Evolutionary conservation across 2,888 invertebrate species (phyloP), one percentile per base, ranked within the genome.

Genomic region (Imbricaverruca yamaguchii): DNA sequence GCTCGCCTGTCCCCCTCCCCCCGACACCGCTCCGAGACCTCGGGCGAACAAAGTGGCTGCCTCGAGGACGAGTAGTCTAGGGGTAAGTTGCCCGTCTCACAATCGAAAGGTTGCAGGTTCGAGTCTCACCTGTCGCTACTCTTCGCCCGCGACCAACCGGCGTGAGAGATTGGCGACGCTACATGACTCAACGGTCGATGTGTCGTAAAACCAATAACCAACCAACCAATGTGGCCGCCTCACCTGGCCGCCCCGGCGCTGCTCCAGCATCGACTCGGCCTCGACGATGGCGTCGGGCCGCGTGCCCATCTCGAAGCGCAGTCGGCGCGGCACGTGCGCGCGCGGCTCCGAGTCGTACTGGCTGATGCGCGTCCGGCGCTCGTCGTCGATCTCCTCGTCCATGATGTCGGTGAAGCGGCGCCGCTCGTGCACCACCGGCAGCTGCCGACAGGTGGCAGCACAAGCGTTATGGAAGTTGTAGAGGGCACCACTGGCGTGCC

Each of bases 351-450:
- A 79, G 15, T 82, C 82, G 82, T 83, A 81, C 55, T 80, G 82
- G 81, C 83, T 83, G 15, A 83, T 81, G 69, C 83, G 55, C 59
- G 69, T 55, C 59, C 81, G 69, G 9, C 83, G 91, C 87, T 96
- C 96, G 87, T 96, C 96, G 85, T 95, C 95, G 83, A 96, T 96
- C 88, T 96, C 96, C 87, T 96, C 96, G 87, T 96, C 96, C 96
- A 96, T 96, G 21, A 96, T 92, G 87, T 96, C 96, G 3, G 94
- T 95, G 88, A 96, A 96, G 83, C 95, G 92, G 83, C 96, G 92
- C 83, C 96, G 91, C 87, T 96, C 96, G 80, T 93, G 92, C 85
- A 96, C 94, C 63, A 95, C 92, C 0, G 95, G 95, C 0, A 93
- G 91, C 94, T 86, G 82, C 9, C 9, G 78, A 21, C 21, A 59